A percentile compares a stretch with the other conserved stretches of the same genome.
Conservation (phyloP, 2,113 vertebrate genomes). For the Numenius arquata region DNA sequence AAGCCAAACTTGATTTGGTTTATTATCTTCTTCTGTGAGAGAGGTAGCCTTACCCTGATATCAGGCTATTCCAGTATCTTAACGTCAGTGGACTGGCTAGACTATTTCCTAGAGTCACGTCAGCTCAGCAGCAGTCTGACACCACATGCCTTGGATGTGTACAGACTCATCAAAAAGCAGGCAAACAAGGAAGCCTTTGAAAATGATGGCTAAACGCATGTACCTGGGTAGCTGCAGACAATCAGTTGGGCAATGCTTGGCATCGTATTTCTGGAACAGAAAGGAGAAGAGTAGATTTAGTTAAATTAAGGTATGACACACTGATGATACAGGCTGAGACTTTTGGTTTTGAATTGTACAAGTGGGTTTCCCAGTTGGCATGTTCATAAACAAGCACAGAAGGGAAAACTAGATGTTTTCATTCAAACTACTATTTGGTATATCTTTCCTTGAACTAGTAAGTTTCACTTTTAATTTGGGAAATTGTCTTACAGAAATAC, state of each 20-base stretch:
- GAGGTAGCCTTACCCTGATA: neutral
- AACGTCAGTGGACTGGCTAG: neutral
- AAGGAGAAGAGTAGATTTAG: neutral
- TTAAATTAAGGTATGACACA: slow-evolving; percentile 16
- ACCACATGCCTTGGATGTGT: neutral
- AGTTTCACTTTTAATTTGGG: neutral
- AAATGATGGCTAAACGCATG: neutral
- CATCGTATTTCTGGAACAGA: slow-evolving; percentile 14
- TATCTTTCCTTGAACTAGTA: neutral
- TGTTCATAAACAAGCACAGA: neutral
- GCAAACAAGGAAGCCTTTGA: neutral
- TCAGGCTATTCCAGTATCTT: neutral
- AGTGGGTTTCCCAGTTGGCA: neutral
- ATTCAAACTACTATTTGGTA: neutral
- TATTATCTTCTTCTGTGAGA: neutral
- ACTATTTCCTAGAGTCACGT: neutral
- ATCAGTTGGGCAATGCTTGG: neutral
- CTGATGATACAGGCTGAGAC: neutral
- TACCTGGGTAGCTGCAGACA: neutral
- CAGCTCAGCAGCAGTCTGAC: slow-evolving; percentile 5
- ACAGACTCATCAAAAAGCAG: neutral
- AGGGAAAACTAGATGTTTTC: neutral
- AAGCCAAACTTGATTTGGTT: neutral
- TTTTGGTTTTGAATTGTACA: neutral
- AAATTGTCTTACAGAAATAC: neutral